Base-by-base conservation (phyloP, 2,113 vertebrate genomes). In the Mus pahari region DNA sequence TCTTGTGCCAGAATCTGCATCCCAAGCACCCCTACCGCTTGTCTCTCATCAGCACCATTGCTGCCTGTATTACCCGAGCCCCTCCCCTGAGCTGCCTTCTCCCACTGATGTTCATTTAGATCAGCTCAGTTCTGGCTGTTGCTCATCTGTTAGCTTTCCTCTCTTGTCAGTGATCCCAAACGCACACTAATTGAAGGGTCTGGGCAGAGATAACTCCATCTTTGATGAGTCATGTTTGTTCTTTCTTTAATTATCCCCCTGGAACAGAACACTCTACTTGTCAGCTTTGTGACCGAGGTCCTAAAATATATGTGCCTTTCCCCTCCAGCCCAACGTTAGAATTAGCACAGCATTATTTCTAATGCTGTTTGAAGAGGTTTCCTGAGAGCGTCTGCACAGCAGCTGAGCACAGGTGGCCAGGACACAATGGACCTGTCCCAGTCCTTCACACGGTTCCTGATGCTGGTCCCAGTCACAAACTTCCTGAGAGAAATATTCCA, bases 161-260 rank as follows among this genome's bases (percentile, higher is more conserved):
- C 66, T 92, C 95, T 83, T 83, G 26, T 36, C 62, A 93, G 58
- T 8, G 39, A 78, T 75, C 74, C 50, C 75, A 81, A 39, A 77
- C 31, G 3, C 6, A 55, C 31, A 33, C 13, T 94, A 13, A 75
- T 62, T 79, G 94, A 70, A 88, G 64, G 50, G 20, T 94, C 79
- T 48, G 89, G 92, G 91, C 86, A 73, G 82, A 68, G 53, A 90
- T 26, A 42, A 77, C 53, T 28, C 84, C n/a, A 14, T 60, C 53
- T 82, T 83, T 53, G 20, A 77, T 66, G 88, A 88, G 60, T 92
- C 88, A 89, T 71, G 28, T 68, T 96, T 79, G 62, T 66, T 77
- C 75, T 87, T 84, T 9, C 81, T 84, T 84, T 93, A 89, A 95
- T 91, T 86, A 83, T 93, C 86, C 39, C 78, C 74, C 33, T n/a